Base-by-base conservation (phyloP, 2,797 vertebrate species). In the Aphelocoma californica region DNA sequence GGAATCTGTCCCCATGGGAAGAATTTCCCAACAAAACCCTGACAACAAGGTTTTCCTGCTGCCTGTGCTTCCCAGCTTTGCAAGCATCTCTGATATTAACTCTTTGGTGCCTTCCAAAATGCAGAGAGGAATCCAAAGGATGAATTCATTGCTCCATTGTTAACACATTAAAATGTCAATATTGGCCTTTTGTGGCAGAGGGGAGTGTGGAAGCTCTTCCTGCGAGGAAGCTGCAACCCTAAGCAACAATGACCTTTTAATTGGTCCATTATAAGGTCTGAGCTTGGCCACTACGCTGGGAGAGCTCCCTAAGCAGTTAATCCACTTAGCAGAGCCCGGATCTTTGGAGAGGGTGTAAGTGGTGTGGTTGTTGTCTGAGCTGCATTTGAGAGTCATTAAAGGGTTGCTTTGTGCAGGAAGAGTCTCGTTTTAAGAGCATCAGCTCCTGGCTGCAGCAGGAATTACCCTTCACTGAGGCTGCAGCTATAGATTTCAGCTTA, bases 301-400 rank as follows among this genome's bases (percentile, higher is more conserved):
- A 58, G 81, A 90, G 87, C 31, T 93, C 91, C 86, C 75, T 78
- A 69, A 95, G 89, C 65, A 97, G 95, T 93, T 92, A 96, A 97
- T 93, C 84, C 89, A 92, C 75, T 93, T 93, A 96, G 96, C 84
- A 69, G 72, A 65, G 54, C 19, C 91, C 7, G 34, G 79, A 83
- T 91, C 72, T 92, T 81, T 88, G 89, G 75, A 91, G 89, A 93
- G 91, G 91, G 75, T 78, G 19, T 65, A 71, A 96, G 95, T 83
- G 94, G n/a, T 62, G 47, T 85, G 81, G 57, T 69, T 73, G 91
- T 62, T 90, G 87, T 86, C 44, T 32, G 25, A 86, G 82, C 81
- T 81, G 70, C 73, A 57, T 94, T 60, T 67, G 88, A 92, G 89
- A 88, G 90, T 79, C 93, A 92, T 93, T 95, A 86, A 92, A 86